Evolutionary conservation across 1,140 invertebrate species (phyloP).

Genomic region (Oncopeltus fasciatus): DNA sequence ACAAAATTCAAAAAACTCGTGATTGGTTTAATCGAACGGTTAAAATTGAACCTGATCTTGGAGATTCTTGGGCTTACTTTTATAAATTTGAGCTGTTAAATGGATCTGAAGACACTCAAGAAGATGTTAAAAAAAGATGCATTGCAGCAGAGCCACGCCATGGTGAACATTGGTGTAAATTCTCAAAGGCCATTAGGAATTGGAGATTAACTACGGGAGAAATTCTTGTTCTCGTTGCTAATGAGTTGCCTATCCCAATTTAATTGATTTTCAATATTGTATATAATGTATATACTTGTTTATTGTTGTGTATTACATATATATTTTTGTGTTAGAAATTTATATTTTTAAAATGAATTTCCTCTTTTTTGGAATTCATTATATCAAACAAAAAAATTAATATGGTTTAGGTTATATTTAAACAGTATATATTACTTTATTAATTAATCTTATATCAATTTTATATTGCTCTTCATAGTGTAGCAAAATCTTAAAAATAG

Average conservation of each 20-base stretch:
- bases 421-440: too few species aligned
- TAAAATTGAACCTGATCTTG: slow-evolving; percentile 92
- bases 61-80: slow-evolving; percentile 95
- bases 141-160: slow-evolving; percentile 87
- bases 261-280: slow-evolving; percentile 27
- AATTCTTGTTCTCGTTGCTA: slow-evolving; percentile 66
- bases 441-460: too few species aligned
- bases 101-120: slow-evolving; percentile 79
- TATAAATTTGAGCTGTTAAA: slow-evolving; percentile 93
- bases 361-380: too few species aligned
- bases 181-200: slow-evolving; percentile 89
- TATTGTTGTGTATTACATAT: too few species aligned
- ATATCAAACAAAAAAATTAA: too few species aligned
- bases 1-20: slow-evolving; percentile 83
- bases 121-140: slow-evolving; percentile 77
- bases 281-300: too few species aligned
- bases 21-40: slow-evolving; percentile 94
- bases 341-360: too few species aligned
- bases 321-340: too few species aligned
- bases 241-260: slow-evolving; percentile 65
- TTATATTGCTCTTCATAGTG: too few species aligned
- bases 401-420: too few species aligned
- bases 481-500: too few species aligned
- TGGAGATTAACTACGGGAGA: slow-evolving; percentile 87
- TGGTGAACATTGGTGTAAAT: slow-evolving; percentile 86